phyloP scores from a whole-genome alignment of 2,888 invertebrate genomes.

The Agrilus mali region DNA sequence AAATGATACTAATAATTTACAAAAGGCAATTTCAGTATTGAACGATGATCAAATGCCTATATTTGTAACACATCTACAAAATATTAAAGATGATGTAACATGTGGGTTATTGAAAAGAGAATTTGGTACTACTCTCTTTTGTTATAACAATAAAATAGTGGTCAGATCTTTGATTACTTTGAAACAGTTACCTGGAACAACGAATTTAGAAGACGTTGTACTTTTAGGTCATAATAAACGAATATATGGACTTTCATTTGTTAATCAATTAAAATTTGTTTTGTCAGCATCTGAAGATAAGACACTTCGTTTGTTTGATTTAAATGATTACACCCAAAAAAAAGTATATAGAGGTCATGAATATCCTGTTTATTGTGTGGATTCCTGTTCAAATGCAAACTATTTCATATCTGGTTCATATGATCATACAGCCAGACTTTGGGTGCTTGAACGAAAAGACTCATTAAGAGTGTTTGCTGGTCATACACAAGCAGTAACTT shows the following conservation, averaged over 20 bases:
- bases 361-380: constrained; percentile 83
- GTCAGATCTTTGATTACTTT: constrained; percentile 21
- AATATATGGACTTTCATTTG: constrained; percentile 25
- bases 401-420: constrained; percentile 70
- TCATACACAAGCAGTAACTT: constrained; percentile 78
- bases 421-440: constrained; percentile 69
- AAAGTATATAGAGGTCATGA: constrained; percentile 58
- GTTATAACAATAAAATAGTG: constrained; percentile 23
- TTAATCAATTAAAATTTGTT: constrained; percentile 20
- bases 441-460: constrained; percentile 60
- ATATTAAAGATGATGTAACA: constrained; percentile 22
- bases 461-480: constrained; percentile 78
- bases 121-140: constrained; percentile 23
- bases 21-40: constrained; percentile 19
- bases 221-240: constrained; percentile 24
- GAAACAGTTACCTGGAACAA: constrained; percentile 17
- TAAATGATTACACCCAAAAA: constrained; percentile 19
- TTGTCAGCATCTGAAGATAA: constrained; percentile 27
- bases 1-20: constrained; percentile 12
- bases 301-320: constrained; percentile 25
- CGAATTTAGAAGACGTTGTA: constrained; percentile 15
- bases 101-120: constrained; percentile 26
- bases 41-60: constrained; percentile 20
- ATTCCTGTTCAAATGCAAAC: constrained; percentile 49
- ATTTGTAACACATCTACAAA: constrained; percentile 21